These are phyloP conservation scores for Gadus chalcogrammus DNA, from an alignment of 2,113 vertebrate genomes.

Conservation along the genomic window DNA sequence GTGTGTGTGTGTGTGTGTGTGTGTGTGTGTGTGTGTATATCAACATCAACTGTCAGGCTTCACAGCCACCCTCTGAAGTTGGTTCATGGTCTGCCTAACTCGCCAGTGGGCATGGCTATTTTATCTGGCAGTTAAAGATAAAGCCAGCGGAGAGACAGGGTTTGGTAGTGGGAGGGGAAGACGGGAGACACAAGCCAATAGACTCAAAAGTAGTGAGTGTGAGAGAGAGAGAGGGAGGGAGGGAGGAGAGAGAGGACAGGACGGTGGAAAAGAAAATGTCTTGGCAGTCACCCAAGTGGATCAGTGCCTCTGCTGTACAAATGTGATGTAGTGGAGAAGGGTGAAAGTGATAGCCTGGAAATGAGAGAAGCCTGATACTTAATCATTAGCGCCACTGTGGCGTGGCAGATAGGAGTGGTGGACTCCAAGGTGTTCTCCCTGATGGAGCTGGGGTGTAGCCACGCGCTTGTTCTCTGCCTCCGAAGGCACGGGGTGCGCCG, in stretches of 20 bases:
- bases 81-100: neutral
- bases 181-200: neutral
- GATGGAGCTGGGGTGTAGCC: slow-evolving; percentile 50
- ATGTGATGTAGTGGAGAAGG: slow-evolving; percentile 60
- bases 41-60: no score
- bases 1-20: no score
- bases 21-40: no score
- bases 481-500: slow-evolving; percentile 41
- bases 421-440: no score
- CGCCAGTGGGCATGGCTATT: neutral
- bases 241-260: slow-evolving; percentile 21
- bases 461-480: slow-evolving; percentile 52
- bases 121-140: neutral
- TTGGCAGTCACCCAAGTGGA: slow-evolving; percentile 62
- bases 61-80: neutral
- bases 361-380: slow-evolving; percentile 63
- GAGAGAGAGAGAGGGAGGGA: slow-evolving; percentile 29
- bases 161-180: slow-evolving; percentile 15
- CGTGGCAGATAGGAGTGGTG: no score
- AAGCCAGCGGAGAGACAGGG: neutral
- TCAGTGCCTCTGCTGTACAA: slow-evolving; percentile 54
- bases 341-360: slow-evolving; percentile 68
- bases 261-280: slow-evolving; percentile 42
- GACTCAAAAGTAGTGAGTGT: slow-evolving; percentile 10
- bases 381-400: slow-evolving; percentile 47